phyloP scores from a whole-genome alignment of 2,888 invertebrate genomes.

The Caenorhabditis angaria region DNA sequence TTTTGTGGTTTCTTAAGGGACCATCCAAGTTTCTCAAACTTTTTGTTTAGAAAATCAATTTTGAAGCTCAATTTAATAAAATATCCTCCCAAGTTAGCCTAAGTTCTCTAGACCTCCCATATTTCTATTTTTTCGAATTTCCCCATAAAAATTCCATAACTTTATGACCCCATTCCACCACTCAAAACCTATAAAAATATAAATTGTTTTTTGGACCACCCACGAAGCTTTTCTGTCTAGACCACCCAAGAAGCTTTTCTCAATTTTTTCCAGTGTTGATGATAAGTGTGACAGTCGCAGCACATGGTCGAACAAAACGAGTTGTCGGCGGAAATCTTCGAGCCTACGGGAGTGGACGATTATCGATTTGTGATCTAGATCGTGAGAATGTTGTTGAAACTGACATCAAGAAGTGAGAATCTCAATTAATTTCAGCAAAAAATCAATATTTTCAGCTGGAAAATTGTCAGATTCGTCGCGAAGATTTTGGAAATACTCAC shows the following conservation, averaged over 20 bases:
- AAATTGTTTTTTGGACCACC: too few relatives aligned
- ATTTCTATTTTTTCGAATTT: too few relatives aligned
- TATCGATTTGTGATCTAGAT: slow-evolving; percentile 53
- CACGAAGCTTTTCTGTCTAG: too few relatives aligned
- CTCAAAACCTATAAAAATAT: too few relatives aligned
- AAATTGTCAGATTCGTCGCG: slow-evolving; percentile 8
- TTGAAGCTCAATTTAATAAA: too few relatives aligned
- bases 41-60: too few relatives aligned
- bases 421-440: background rate
- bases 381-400: slow-evolving; percentile 14
- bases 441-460: slow-evolving; percentile 6
- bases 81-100: too few relatives aligned
- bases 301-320: slow-evolving; percentile 51
- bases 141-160: too few relatives aligned
- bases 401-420: background rate
- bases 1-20: too few relatives aligned
- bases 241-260: background rate
- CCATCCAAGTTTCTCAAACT: too few relatives aligned
- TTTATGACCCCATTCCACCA: too few relatives aligned
- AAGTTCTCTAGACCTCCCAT: too few relatives aligned
- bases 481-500: slow-evolving; percentile 24
- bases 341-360: slow-evolving; percentile 54
- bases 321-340: slow-evolving; percentile 48
- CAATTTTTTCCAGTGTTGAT: slow-evolving; percentile 31
- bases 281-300: slow-evolving; percentile 65